Evolutionary conservation across 2,888 invertebrate species (phyloP).

Genomic region (Tenodera sinensis): DNA sequence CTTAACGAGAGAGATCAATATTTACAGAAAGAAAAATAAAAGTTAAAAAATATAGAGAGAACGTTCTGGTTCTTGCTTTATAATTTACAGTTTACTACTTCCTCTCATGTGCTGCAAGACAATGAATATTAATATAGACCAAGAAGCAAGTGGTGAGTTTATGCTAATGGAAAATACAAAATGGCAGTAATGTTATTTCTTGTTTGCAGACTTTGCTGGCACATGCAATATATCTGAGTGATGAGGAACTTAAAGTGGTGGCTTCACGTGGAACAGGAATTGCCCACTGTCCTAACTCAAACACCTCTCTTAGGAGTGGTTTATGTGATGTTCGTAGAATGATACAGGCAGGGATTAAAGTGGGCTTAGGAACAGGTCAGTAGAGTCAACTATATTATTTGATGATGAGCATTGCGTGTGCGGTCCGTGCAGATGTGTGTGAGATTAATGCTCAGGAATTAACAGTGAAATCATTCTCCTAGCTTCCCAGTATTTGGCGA

Average conservation of each 20-base stretch:
- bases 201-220: constrained; percentile 68
- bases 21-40: too few species aligned
- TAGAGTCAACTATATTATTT: not conserved
- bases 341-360: constrained; percentile 59
- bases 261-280: constrained; percentile 61
- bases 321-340: constrained; percentile 71
- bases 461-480: too few species aligned
- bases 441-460: too few species aligned
- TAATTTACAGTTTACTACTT: too few species aligned
- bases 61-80: too few species aligned
- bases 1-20: too few species aligned
- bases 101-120: too few species aligned
- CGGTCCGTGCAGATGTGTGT: too few species aligned
- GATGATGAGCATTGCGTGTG: too few species aligned
- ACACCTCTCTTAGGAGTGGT: constrained; percentile 76
- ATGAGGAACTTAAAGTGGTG: constrained; percentile 64
- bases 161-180: not conserved
- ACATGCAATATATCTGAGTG: constrained; percentile 73
- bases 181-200: not conserved
- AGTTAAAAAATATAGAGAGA: too few species aligned
- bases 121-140: not conserved
- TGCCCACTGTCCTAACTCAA: constrained; percentile 85
- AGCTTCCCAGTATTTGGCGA: too few species aligned
- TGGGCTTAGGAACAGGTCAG: constrained; percentile 84
- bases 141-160: not conserved